Evolutionary conservation across 2,797 vertebrate species (phyloP).

Genomic region (Schizopygopsis malacanthus): DNA sequence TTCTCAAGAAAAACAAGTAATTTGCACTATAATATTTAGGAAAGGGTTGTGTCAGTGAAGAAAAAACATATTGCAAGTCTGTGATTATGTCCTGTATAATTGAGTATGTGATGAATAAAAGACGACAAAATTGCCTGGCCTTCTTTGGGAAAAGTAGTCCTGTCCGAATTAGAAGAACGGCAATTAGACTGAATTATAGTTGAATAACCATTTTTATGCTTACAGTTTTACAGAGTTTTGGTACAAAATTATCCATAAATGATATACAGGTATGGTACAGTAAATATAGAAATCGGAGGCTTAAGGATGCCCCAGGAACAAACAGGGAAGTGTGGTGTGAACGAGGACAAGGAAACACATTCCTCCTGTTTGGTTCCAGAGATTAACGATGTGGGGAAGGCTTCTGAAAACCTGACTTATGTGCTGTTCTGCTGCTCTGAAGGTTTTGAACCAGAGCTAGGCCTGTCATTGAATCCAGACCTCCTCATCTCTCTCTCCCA

Average conservation of each 20-base stretch:
- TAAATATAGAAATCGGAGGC: not conserved
- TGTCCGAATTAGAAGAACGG: not conserved
- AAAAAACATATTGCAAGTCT: not conserved
- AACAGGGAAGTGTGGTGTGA: constrained; percentile 17
- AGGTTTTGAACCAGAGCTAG: constrained; percentile 62
- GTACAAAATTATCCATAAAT: not conserved
- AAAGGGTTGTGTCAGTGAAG: not conserved
- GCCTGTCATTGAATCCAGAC: constrained; percentile 62
- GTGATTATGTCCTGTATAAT: not conserved
- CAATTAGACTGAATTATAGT: not conserved
- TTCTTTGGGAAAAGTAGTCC: not conserved
- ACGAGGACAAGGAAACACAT: constrained; percentile 18
- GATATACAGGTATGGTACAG: not conserved
- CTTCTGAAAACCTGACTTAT: constrained; percentile 66
- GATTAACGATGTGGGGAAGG: constrained; percentile 66
- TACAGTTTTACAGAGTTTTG: not conserved
- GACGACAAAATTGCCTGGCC: not conserved
- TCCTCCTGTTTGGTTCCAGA: constrained; percentile 44
- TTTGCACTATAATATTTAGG: not conserved
- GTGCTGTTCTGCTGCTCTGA: constrained; percentile 52
- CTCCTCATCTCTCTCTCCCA: constrained; percentile 50
- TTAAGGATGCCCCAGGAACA: not conserved
- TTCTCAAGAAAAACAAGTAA: not conserved
- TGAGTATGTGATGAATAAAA: no score
- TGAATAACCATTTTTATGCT: not conserved